Evolutionary conservation across 2,888 invertebrate genomes (phyloP).

Genomic region (Aphodius granarius): DNA sequence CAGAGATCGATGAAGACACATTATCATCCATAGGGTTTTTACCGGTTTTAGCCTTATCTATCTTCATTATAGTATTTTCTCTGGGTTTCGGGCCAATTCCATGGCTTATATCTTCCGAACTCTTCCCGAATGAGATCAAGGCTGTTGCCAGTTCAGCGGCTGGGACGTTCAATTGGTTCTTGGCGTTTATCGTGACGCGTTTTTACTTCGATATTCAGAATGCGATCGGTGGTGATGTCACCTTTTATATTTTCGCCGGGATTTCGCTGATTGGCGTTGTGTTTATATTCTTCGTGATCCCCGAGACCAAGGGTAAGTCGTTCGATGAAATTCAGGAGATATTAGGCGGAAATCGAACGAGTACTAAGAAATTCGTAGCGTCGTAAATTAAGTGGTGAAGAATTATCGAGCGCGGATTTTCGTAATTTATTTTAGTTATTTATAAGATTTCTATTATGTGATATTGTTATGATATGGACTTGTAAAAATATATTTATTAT

Average conservation of each 20-base stretch:
- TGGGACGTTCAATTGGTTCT: conserved; percentile 79
- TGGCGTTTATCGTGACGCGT: conserved; percentile 79
- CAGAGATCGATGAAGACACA: conserved; percentile 48
- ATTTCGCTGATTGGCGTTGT: conserved; percentile 66
- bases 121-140: conserved; percentile 79
- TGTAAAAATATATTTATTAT: neutral
- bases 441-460: neutral
- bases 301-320: conserved; percentile 72
- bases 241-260: conserved; percentile 75
- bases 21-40: conserved; percentile 68
- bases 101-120: conserved; percentile 83
- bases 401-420: neutral
- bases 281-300: conserved; percentile 69
- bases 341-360: conserved; percentile 47
- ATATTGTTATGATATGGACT: neutral
- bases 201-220: conserved; percentile 64
- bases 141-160: conserved; percentile 76
- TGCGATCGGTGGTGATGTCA: conserved; percentile 62
- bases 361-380: too few relatives aligned
- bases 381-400: too few relatives aligned
- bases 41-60: conserved; percentile 71
- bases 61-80: conserved; percentile 81
- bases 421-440: neutral
- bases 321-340: conserved; percentile 66
- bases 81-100: conserved; percentile 87